phyloP scores from a whole-genome alignment of 2,888 invertebrate genomes.

The Polydrusus tereticollis region DNA sequence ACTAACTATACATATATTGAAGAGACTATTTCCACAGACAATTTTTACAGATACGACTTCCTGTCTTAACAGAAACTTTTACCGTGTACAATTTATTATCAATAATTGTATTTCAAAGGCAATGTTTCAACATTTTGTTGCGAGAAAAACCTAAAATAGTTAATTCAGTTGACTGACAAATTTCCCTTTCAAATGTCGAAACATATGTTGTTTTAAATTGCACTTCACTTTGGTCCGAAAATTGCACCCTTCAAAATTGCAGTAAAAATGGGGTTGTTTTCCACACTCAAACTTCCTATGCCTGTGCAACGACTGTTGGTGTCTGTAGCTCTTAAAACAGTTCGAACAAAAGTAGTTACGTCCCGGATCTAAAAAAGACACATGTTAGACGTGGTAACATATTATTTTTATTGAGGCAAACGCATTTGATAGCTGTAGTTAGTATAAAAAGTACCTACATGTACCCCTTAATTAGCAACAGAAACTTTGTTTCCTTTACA shows the following conservation, averaged over 20 bases:
- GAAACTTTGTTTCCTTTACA: too few species aligned
- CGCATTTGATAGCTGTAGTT: too few species aligned
- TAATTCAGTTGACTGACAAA: conserved; percentile 11
- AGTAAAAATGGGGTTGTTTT: conserved; percentile 52
- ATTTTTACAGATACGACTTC: too few species aligned
- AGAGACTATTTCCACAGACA: too few species aligned
- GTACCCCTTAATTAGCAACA: too few species aligned
- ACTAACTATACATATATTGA: too few species aligned
- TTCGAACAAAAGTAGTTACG: conserved; percentile 40
- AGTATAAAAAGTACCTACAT: too few species aligned
- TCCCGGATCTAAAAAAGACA: conserved; percentile 36
- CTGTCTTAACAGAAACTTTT: too few species aligned
- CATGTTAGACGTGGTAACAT: too few species aligned
- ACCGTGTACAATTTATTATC: not conserved
- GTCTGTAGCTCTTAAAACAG: conserved; percentile 51
- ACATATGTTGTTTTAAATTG: conserved; percentile 52
- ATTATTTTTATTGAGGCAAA: too few species aligned
- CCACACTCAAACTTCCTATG: conserved; percentile 54
- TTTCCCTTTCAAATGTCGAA: conserved; percentile 40
- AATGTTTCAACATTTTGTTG: too few species aligned
- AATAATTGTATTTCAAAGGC: not conserved
- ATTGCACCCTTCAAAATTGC: conserved; percentile 51
- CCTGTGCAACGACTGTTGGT: conserved; percentile 52
- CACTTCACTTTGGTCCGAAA: conserved; percentile 51
- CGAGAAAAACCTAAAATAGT: too few species aligned